Evolutionary conservation across 1,140 invertebrate genomes (phyloP).

Genomic region (Dysdera silvatica): DNA sequence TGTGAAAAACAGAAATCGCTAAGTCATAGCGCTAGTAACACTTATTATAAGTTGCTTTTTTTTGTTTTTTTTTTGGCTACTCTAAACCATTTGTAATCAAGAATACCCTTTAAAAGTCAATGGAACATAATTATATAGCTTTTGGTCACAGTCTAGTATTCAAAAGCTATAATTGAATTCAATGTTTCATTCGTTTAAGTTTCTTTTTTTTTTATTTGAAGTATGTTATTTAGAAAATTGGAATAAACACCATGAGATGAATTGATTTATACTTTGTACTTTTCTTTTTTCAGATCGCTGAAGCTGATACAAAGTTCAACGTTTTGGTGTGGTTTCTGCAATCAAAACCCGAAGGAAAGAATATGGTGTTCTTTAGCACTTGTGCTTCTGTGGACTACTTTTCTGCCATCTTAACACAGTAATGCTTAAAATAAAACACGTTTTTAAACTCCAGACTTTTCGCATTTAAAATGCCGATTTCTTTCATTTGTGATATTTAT

Average conservation of each 20-base stretch:
- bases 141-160: too few relatives aligned
- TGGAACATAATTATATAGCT: too few relatives aligned
- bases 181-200: background rate
- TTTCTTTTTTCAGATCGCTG: constrained; percentile 51
- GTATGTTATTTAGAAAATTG: too few relatives aligned
- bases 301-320: constrained; percentile 66
- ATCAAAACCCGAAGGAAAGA: constrained; percentile 59
- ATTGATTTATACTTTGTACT: too few relatives aligned
- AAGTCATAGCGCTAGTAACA: too few relatives aligned
- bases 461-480: background rate
- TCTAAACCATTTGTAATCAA: too few relatives aligned
- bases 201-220: background rate
- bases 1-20: too few relatives aligned
- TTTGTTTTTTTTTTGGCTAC: too few relatives aligned
- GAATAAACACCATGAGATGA: constrained; percentile 17
- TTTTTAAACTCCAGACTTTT: constrained; percentile 16
- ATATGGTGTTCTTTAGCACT: constrained; percentile 89
- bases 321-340: constrained; percentile 65
- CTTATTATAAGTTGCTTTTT: too few relatives aligned
- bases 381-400: constrained; percentile 97
- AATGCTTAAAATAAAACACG: constrained; percentile 35
- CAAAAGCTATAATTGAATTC: background rate
- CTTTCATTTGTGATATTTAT: background rate
- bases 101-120: too few relatives aligned
- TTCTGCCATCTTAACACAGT: constrained; percentile 56